phyloP scores from a whole-genome alignment of 1,140 invertebrate species.

The Saccostrea glomerata region DNA sequence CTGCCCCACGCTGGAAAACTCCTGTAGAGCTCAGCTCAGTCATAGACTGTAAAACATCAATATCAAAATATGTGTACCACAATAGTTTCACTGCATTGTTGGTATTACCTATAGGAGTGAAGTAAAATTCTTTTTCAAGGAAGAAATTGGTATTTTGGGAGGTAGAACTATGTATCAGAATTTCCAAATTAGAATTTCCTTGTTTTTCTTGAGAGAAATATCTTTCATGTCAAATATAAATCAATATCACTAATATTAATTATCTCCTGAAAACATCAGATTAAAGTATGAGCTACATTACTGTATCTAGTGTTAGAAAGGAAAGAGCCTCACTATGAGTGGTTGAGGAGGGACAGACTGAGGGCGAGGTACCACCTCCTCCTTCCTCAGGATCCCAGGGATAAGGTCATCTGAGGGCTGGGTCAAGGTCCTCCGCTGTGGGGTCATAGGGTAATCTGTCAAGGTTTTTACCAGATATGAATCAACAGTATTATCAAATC shows the following conservation, averaged over 20 bases:
- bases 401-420: constrained; percentile 52
- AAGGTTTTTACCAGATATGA: not conserved
- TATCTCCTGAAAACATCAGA: no score
- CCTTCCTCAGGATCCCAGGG: constrained; percentile 52
- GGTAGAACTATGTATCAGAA: no score
- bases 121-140: no score
- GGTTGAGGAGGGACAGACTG: constrained; percentile 42
- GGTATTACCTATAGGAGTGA: no score
- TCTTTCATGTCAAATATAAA: not conserved
- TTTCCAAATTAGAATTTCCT: not conserved
- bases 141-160: no score
- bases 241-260: no score
- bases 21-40: constrained; percentile 62
- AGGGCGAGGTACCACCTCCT: constrained; percentile 31
- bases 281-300: no score
- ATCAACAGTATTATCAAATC: not conserved
- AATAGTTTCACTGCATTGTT: no score
- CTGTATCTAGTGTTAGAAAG: no score
- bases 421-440: constrained; percentile 24
- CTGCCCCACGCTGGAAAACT: constrained; percentile 61
- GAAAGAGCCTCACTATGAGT: constrained; percentile 35
- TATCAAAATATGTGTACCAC: not conserved
- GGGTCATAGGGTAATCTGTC: constrained; percentile 18
- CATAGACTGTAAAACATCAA: constrained; percentile 57
- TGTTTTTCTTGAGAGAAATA: no score